phyloP scores from a whole-genome alignment of 37 sponge, comb jelly and placozoan species.

The Theonella swinhoei region DNA sequence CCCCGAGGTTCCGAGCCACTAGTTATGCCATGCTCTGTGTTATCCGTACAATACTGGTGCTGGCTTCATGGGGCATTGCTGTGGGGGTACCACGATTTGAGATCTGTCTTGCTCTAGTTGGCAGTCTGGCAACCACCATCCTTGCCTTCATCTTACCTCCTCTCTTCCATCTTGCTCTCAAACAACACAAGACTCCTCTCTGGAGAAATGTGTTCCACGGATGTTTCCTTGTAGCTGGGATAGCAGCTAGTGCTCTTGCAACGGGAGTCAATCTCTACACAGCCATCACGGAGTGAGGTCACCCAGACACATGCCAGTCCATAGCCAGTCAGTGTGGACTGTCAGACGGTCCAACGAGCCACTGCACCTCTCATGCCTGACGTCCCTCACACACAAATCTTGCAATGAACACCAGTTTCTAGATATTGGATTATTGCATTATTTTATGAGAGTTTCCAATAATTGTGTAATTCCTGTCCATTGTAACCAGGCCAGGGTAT shows the following conservation, averaged over 20 bases:
- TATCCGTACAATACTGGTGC: conserved; percentile 59
- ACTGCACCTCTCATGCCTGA: too few relatives aligned
- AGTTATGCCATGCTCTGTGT: conserved; percentile 24
- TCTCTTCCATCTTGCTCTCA: conserved; percentile 68
- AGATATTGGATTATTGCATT: too few relatives aligned
- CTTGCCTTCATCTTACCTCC: conserved; percentile 83
- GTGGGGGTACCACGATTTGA: conserved; percentile 75
- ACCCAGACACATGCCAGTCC: too few relatives aligned
- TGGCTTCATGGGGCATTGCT: conserved; percentile 73
- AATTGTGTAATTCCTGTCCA: too few relatives aligned
- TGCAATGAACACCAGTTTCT: too few relatives aligned
- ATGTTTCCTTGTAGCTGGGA: conserved; percentile 48
- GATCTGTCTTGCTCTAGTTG: conserved; percentile 74
- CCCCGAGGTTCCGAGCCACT: background rate
- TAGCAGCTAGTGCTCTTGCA: conserved; percentile 47
- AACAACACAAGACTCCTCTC: conserved; percentile 30
- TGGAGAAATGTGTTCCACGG: conserved; percentile 47
- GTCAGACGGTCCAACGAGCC: too few relatives aligned
- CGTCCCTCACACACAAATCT: too few relatives aligned
- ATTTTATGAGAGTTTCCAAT: too few relatives aligned
- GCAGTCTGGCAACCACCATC: conserved; percentile 77
- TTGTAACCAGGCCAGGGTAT: too few relatives aligned
- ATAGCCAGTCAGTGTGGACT: too few relatives aligned
- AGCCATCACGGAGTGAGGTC: conserved; percentile 24
- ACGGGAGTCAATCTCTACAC: conserved; percentile 60